Evolutionary conservation across 1,140 invertebrate genomes (phyloP).

Genomic region (Anastrepha obliqua): DNA sequence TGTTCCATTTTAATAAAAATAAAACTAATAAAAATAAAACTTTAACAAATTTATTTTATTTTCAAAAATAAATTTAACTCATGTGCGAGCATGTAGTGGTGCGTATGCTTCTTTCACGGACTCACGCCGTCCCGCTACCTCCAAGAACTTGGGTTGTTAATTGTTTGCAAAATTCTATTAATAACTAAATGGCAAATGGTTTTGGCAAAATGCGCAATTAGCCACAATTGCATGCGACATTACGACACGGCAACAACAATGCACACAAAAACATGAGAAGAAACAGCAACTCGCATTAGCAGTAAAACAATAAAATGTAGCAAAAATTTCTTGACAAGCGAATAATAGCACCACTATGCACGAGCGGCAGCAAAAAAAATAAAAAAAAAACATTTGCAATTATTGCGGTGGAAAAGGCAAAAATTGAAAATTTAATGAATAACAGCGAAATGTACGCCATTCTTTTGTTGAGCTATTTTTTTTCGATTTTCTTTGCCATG

Average conservation of each 20-base stretch:
- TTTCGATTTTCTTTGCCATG: background rate
- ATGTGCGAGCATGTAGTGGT: background rate
- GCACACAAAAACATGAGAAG: background rate
- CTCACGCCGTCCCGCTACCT: background rate
- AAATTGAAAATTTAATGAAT: constrained; percentile 39
- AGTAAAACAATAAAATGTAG: background rate
- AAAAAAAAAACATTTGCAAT: background rate
- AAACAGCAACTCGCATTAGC: background rate
- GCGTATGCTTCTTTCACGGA: background rate
- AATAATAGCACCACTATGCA: constrained; percentile 23
- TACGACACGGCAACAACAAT: constrained; percentile 46
- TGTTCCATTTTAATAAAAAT: too few species aligned
- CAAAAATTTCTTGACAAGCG: constrained; percentile 45
- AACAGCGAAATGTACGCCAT: constrained; percentile 14
- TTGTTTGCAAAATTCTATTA: constrained; percentile 54
- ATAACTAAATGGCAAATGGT: constrained; percentile 48
- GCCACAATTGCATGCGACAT: constrained; percentile 54
- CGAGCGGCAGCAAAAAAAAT: background rate
- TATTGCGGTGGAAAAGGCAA: background rate
- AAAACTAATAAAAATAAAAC: too few species aligned
- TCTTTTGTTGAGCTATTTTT: constrained; percentile 11
- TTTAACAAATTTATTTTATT: too few species aligned
- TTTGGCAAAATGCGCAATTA: constrained; percentile 53
- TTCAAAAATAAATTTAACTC: too few species aligned
- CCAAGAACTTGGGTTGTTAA: background rate